These are phyloP conservation scores for Fulica atra DNA, from an alignment of 2,113 vertebrate species.

Conservation along the genomic window DNA sequence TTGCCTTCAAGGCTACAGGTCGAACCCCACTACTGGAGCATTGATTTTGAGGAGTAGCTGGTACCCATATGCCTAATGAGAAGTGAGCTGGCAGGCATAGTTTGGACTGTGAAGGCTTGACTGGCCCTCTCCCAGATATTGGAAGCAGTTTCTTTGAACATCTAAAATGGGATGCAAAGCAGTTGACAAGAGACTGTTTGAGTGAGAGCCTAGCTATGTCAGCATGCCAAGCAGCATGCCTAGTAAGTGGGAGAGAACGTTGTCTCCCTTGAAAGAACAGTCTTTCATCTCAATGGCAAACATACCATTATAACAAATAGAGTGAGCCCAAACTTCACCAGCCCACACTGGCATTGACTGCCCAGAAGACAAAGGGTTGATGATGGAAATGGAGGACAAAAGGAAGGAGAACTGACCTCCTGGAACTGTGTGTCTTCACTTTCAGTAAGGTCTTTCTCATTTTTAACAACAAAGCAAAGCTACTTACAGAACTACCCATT, in stretches of 20 bases:
- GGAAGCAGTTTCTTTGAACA: background rate
- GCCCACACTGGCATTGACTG: background rate
- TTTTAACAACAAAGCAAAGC: background rate
- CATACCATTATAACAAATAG: background rate
- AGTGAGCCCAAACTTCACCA: background rate
- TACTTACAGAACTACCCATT: background rate
- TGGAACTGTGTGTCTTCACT: background rate
- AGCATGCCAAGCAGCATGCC: rapidly evolving
- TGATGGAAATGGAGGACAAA: background rate
- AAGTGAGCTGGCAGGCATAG: background rate
- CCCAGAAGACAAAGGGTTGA: background rate
- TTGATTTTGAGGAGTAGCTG: background rate
- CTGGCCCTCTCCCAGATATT: background rate
- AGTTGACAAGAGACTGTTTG: background rate
- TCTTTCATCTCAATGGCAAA: background rate
- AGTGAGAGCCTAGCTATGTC: background rate
- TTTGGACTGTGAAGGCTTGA: background rate
- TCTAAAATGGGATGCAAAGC: background rate
- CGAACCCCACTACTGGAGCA: background rate
- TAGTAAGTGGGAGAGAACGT: background rate
- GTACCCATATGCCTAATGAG: background rate
- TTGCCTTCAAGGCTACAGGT: background rate
- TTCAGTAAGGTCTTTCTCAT: background rate
- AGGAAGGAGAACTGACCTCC: background rate
- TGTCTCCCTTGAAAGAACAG: background rate